Evolutionary conservation across 2,888 invertebrate genomes (phyloP), one percentile per base, ranked within the genome.

Genomic region (Thereva unica): DNA sequence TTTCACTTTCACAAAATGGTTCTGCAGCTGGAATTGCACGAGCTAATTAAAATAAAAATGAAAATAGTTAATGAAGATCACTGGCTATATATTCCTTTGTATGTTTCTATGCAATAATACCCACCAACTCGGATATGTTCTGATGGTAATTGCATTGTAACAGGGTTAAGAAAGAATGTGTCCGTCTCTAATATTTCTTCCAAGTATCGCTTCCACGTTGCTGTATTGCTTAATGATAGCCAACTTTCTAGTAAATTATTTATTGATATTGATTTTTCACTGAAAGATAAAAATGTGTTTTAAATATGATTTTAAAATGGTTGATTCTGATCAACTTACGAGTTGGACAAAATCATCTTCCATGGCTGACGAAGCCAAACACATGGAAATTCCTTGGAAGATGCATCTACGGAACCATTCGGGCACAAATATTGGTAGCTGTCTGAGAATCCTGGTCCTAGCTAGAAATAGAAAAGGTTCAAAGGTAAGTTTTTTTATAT

Each of bases 301-400:
- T 1, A 23, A 23, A 23, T 23, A 23, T 23, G 23, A 23, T 23
- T 23, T 2, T 23, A 23, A 23, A 23, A 23, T 57, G 6, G 8
- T 8, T 38, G 40, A 12, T 41, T 9, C 6, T 42, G 34, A 41
- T 9, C 41, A 56, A 65, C 64, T 69, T 64, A 70, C 71, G 56
- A 42, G 10, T 49, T 68, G n/a, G 71, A 12, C 9, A 87, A 80
- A 1, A 89, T 78, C 0, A 84, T 80, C 5, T 80, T 78, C 85
- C 87, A 87, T 0, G 88, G 87, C 73, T 89, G 88, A 49, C 80
- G 82, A 3, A 87, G 80, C 84, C 89, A 85, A 12, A 84, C 77
- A 73, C 89, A 89, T 0, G 87, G 85, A 0, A 82, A 74, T 0
- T 74, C 72, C 4, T 72, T 42, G 5, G 67, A 70, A 4, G 56